Conservation (phyloP, 2,113 vertebrate species). For the Pseudorhombus dupliciocellatus region DNA sequence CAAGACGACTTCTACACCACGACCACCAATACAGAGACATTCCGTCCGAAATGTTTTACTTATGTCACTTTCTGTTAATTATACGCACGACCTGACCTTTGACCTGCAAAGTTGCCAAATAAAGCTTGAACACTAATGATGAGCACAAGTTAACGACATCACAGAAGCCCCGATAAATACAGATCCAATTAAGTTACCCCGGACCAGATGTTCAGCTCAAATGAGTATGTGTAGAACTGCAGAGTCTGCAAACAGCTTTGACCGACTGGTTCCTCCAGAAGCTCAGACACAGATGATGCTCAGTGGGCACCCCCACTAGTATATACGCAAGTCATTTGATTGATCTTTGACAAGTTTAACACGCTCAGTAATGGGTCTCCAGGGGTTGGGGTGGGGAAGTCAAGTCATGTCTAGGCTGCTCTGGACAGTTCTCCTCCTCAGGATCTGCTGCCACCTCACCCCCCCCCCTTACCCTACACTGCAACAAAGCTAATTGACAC, state of each 20-base stretch:
- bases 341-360: slow-evolving; percentile 56
- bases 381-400: neutral
- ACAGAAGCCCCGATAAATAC: slow-evolving; percentile 7
- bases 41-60: neutral
- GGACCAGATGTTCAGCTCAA: slow-evolving; percentile 12
- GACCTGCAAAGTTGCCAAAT: neutral
- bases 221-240: slow-evolving; percentile 17
- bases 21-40: neutral
- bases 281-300: slow-evolving; percentile 6
- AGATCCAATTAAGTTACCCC: slow-evolving; percentile 8
- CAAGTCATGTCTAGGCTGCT: slow-evolving; percentile 10
- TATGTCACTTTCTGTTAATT: neutral
- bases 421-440: slow-evolving; percentile 41
- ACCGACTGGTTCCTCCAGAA: neutral
- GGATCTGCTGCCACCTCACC: slow-evolving; percentile 23
- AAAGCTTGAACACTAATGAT: slow-evolving; percentile 2
- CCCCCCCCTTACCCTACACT: slow-evolving; percentile 4
- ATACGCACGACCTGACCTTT: neutral
- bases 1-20: neutral
- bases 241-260: slow-evolving; percentile 17
- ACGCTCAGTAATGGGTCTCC: slow-evolving; percentile 63
- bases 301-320: neutral
- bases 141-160: slow-evolving; percentile 1
- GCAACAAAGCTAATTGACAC: slow-evolving; percentile 51
- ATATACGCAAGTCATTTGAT: slow-evolving; percentile 33